phyloP scores from a whole-genome alignment of 2,888 invertebrate genomes.

The Sycophila texana region DNA sequence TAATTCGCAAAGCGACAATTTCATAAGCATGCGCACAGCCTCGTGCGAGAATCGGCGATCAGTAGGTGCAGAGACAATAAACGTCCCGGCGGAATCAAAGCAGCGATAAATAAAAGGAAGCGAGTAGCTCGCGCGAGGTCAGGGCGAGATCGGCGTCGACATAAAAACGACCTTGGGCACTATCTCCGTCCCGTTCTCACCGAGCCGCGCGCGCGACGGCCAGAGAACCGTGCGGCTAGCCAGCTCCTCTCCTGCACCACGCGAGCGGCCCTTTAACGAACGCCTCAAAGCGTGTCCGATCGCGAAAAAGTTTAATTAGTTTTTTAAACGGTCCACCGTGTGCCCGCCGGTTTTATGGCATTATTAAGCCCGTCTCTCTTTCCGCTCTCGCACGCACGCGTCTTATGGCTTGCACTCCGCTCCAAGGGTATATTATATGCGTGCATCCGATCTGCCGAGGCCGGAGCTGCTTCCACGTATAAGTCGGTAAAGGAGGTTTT shows the following conservation, averaged over 20 bases:
- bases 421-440: too few species aligned
- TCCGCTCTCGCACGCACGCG: constrained; percentile 32
- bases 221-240: neutral
- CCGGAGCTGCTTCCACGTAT: too few species aligned
- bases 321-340: constrained; percentile 48
- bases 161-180: constrained; percentile 45
- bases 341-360: constrained; percentile 46
- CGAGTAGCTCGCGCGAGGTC: neutral
- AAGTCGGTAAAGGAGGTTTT: too few species aligned
- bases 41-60: too few species aligned
- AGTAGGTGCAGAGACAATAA: neutral
- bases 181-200: constrained; percentile 10
- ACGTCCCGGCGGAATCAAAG: neutral
- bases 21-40: too few species aligned
- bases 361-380: constrained; percentile 47
- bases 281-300: constrained; percentile 54
- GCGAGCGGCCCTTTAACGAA: constrained; percentile 50
- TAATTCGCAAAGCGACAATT: too few species aligned
- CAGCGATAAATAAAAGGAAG: neutral
- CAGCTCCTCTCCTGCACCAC: constrained; percentile 27
- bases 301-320: constrained; percentile 57
- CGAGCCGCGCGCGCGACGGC: neutral
- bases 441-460: too few species aligned
- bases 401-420: neutral
- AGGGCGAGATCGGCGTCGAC: constrained; percentile 12